Evolutionary conservation across 2,888 invertebrate species (phyloP).

Genomic region (Calliopum simillimum): DNA sequence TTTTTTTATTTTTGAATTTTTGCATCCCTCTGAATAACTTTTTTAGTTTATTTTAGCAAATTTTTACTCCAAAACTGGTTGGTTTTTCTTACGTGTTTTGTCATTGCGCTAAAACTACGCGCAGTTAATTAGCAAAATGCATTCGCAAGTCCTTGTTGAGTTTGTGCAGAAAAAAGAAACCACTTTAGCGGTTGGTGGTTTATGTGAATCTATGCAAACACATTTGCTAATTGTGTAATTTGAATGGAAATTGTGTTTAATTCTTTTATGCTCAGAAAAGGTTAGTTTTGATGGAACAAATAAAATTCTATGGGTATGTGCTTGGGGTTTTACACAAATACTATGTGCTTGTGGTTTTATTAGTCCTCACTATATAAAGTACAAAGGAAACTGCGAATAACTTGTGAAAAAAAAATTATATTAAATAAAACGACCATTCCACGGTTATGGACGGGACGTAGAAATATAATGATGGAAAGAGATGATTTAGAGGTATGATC

Average conservation of each 20-base stretch:
- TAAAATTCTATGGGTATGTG: too few relatives aligned
- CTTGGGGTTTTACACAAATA: too few relatives aligned
- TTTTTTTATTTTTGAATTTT: slow-evolving; percentile 8
- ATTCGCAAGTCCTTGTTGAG: slow-evolving; percentile 31
- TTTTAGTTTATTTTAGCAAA: not conserved
- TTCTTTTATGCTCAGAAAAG: not conserved
- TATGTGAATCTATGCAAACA: slow-evolving; percentile 13
- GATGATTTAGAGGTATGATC: too few relatives aligned
- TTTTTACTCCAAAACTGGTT: slow-evolving; percentile 14
- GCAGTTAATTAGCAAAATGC: slow-evolving; percentile 44
- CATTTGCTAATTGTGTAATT: slow-evolving; percentile 19
- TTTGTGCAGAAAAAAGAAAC: not conserved
- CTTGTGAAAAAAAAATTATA: too few relatives aligned
- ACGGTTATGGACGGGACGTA: too few relatives aligned
- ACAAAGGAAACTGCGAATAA: too few relatives aligned
- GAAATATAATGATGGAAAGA: too few relatives aligned
- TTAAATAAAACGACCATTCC: too few relatives aligned
- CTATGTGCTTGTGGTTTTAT: too few relatives aligned
- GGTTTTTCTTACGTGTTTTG: slow-evolving; percentile 16
- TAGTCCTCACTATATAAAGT: too few relatives aligned
- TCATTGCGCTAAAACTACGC: slow-evolving; percentile 37
- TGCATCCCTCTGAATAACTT: not conserved
- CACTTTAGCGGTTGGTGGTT: slow-evolving; percentile 20
- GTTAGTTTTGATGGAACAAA: too few relatives aligned
- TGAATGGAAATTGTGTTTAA: not conserved